Evolutionary conservation across 2,888 invertebrate genomes (phyloP).

Genomic region (Crematogaster levior): DNA sequence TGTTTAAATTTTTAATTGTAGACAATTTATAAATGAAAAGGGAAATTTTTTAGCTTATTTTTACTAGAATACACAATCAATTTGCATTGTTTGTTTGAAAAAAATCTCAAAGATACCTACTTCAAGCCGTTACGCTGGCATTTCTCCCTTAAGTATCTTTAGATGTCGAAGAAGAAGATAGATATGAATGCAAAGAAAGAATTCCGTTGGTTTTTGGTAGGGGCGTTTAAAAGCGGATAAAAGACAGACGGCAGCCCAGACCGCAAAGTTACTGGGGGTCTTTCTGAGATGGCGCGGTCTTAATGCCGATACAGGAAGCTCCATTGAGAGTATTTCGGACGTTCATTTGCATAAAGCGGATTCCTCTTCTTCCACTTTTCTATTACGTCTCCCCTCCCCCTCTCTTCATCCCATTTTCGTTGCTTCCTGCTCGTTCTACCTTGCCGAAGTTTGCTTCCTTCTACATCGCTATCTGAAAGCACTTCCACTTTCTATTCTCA

Average conservation of each 20-base stretch:
- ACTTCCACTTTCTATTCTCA: conserved; percentile 42
- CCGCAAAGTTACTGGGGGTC: neutral
- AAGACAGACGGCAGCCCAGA: conserved; percentile 7
- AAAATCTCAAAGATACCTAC: too few relatives aligned
- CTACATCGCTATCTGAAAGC: conserved; percentile 35
- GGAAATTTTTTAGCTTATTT: too few relatives aligned
- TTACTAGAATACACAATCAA: too few relatives aligned
- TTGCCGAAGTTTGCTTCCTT: conserved; percentile 15
- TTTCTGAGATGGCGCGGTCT: conserved; percentile 35
- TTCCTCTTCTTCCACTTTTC: conserved; percentile 23
- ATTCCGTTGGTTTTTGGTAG: conserved; percentile 6
- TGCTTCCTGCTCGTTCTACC: conserved; percentile 15
- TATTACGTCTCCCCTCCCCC: neutral
- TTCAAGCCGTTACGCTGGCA: too few relatives aligned
- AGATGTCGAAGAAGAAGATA: neutral
- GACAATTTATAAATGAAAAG: too few relatives aligned
- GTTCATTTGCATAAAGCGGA: conserved; percentile 58
- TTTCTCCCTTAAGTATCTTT: neutral
- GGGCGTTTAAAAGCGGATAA: conserved; percentile 1
- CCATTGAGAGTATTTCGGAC: conserved; percentile 46
- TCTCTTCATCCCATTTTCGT: too few relatives aligned
- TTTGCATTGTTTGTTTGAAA: too few relatives aligned
- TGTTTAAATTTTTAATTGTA: too few relatives aligned
- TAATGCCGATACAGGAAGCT: conserved; percentile 65
- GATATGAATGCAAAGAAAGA: neutral